Evolutionary conservation across 2,797 vertebrate species (phyloP), one percentile per base, ranked within the genome.

Genomic region (Pangasius sanitwongsei): DNA sequence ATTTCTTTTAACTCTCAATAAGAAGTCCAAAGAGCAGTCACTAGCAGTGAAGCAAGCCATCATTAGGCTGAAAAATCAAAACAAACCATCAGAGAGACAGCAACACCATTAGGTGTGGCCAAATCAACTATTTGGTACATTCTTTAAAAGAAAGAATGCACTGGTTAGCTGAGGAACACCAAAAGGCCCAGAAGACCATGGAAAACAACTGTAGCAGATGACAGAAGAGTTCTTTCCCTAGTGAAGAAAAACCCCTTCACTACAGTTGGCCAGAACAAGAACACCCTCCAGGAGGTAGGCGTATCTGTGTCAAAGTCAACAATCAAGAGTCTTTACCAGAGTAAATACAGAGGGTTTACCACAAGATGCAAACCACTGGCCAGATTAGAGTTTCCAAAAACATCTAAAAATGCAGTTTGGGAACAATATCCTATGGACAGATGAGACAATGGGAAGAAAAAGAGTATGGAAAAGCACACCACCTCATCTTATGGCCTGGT

Each of bases 71-170:
- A 69, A 69, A 53, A 53, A 63, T 63, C 23, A 25, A 63, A 63
- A 63, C 53, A 55, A 55, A 55, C 53, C 53, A 55, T 55, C 53
- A 16, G 53, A 23, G 18, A 57, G 55, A 20, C 18, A 16, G 55
- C 55, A 18, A 57, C 9, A 11, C 18, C 7, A 80, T 88, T 89
- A 85, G 63, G 63, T 88, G 34, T 89, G 84, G 88, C 84, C 74
- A 89, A 88, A 91, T 88, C 84, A 88, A 89, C 86, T 89, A 55
- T 85, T 88, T 88, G 37, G 48, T 34, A 88, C 87, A 87, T 88
- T 89, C 44, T 89, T 91, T 44, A 91, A 88, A 86, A 88, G 74
- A 13, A 44, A 37, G 15, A 20, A 70, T 70, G 31, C 31, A 69
- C 31, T 16, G 15, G 15, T 16, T 31, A 34, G 15, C 9, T 65